Evolutionary conservation across 2,888 invertebrate genomes (phyloP).

Genomic region (Hetaerina titia): DNA sequence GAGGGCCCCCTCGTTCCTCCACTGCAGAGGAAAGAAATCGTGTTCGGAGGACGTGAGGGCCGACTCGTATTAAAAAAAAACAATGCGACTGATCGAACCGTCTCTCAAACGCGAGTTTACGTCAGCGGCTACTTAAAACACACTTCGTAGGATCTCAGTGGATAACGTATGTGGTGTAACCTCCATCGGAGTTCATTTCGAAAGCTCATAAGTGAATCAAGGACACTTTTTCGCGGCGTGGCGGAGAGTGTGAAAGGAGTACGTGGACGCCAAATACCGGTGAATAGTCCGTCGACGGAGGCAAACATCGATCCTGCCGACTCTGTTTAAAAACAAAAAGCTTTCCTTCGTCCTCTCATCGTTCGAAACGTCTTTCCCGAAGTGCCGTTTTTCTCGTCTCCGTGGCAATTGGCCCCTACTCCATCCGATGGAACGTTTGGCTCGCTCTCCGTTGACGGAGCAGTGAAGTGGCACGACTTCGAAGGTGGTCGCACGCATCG

Average conservation of each 20-base stretch:
- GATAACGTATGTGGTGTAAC: background rate
- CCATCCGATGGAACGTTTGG: background rate
- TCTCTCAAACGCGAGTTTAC: background rate
- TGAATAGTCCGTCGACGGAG: background rate
- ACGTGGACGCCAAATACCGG: background rate
- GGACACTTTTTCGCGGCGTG: background rate
- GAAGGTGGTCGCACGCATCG: background rate
- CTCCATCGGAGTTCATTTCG: constrained; percentile 8
- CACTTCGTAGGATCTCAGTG: background rate
- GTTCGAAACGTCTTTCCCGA: background rate
- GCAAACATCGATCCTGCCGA: background rate
- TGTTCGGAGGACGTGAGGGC: background rate
- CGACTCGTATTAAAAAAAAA: background rate
- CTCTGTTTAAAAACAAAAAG: background rate
- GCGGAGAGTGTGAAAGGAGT: background rate
- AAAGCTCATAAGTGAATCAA: background rate
- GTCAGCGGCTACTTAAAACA: constrained; percentile 5
- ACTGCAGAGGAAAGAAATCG: too few relatives aligned
- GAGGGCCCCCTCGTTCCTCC: too few relatives aligned
- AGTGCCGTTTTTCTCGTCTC: too few relatives aligned
- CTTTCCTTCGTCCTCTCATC: too few relatives aligned
- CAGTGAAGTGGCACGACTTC: background rate
- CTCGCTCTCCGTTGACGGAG: background rate
- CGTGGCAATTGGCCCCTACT: too few relatives aligned
- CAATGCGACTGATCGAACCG: background rate